These are phyloP conservation scores for Allophyes oxyacanthae DNA, from an alignment of 2,888 invertebrate species.

Conservation along the genomic window DNA sequence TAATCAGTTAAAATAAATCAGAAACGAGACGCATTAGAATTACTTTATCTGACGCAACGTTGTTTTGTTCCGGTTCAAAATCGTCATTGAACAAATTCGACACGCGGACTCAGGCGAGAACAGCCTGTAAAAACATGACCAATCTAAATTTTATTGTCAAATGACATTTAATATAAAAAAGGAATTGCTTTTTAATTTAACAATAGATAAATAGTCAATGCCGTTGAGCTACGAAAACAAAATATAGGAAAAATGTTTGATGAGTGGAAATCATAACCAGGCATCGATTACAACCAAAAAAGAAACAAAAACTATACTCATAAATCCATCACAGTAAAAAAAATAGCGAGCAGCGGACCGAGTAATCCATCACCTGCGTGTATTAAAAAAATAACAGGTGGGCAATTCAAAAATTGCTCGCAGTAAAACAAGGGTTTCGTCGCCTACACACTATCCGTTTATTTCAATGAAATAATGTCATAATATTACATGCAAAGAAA, in stretches of 20 bases:
- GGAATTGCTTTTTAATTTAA: slow-evolving; percentile 54
- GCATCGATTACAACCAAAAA: slow-evolving; percentile 36
- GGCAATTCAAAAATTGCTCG: slow-evolving; percentile 28
- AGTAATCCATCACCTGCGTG: slow-evolving; percentile 56
- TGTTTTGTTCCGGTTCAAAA: slow-evolving; percentile 70
- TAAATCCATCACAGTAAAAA: slow-evolving; percentile 40
- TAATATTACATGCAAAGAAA: slow-evolving; percentile 75
- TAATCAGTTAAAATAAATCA: slow-evolving; percentile 42
- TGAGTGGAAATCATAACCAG: slow-evolving; percentile 26
- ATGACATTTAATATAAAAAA: slow-evolving; percentile 61
- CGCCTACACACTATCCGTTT: slow-evolving; percentile 65
- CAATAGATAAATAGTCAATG: slow-evolving; percentile 34
- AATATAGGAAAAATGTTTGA: slow-evolving; percentile 29
- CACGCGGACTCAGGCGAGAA: slow-evolving; percentile 63
- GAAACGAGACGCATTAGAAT: slow-evolving; percentile 48
- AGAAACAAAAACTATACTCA: slow-evolving; percentile 21
- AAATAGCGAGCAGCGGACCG: slow-evolving; percentile 29
- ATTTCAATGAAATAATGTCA: slow-evolving; percentile 74
- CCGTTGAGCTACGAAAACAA: slow-evolving; percentile 21
- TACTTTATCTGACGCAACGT: slow-evolving; percentile 63
- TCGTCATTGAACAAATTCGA: slow-evolving; percentile 73
- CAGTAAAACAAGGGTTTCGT: slow-evolving; percentile 47
- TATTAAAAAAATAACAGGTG: slow-evolving; percentile 37
- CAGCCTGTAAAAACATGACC: slow-evolving; percentile 66
- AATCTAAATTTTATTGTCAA: slow-evolving; percentile 65